Base-by-base conservation (phyloP, 2,113 vertebrate species). In the Sander vitreus region DNA sequence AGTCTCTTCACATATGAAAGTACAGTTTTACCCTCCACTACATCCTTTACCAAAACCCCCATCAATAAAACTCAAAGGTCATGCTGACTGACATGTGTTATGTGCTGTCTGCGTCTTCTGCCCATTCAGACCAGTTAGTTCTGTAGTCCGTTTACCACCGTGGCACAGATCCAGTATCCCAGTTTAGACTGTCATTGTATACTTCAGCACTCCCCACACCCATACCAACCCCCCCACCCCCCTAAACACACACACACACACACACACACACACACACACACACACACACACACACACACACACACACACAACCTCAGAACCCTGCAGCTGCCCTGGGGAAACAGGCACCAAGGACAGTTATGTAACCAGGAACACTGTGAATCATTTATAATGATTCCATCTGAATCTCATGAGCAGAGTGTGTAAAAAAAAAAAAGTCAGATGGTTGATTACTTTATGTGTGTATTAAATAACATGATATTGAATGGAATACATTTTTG, bases 171-270 rank as follows among this genome's bases (percentile, higher is more conserved):
- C 81, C 91, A 92, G 70, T 39, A 33, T 92, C 94, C 91, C 90
- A 93, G 91, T 94, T 95, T 95, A 95, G 95, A 92, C 76, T 76
- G 86, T 83, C 88, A 91, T 83, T 54, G 60, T 80, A 92, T 90
- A 87, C 85, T 65, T 27, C 60, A 71, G 54, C 59, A 47, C 74
- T 6, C 45, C 43, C 43, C 54, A 21, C 65, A 25, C 57, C 18
- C 70, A 21, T 43, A 43, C 21, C 25, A 68, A 45, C 43, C 64
- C 13, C 2, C 54, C n/a, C 7, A 0, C 33, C 7, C 39, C 11
- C 30, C 2, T 30, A 16, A 71, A 78, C 59, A 55, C 58, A 8
- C 54, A 65, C 16, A 33, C 27, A 21, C 5, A 25, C 27, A 23
- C 48, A 2, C n/a, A n/a, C n/a, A n/a, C n/a, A n/a, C n/a, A n/a